A percentile compares a stretch with the other conserved stretches of the same genome.
Conservation (phyloP, 2,113 vertebrate species). For the Delphinapterus leucas region DNA sequence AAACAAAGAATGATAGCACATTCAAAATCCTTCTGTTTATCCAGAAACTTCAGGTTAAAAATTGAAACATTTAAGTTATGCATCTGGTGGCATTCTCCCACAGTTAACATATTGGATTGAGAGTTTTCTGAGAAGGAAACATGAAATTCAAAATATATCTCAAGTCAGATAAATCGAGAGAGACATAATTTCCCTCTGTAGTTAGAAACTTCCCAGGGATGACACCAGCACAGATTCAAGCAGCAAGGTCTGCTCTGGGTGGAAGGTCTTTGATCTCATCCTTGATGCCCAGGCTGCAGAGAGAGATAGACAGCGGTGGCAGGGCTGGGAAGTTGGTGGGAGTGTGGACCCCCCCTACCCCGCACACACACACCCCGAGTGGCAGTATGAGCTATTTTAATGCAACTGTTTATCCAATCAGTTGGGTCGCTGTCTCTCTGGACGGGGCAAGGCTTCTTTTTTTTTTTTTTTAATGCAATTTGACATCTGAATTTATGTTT, state of each 20-base stretch:
- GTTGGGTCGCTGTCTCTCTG: not conserved
- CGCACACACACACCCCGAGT: too few species aligned
- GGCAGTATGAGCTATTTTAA: not conserved
- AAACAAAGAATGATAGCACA: not conserved
- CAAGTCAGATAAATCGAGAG: not conserved
- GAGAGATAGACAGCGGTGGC: rapidly evolving
- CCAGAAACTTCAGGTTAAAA: constrained; percentile 37
- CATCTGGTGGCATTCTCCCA: not conserved
- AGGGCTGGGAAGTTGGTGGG: rapidly evolving
- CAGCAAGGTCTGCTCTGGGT: rapidly evolving
- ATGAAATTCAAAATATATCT: not conserved
- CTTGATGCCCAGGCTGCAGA: rapidly evolving
- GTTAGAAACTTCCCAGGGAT: rapidly evolving
- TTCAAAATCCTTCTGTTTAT: not conserved
- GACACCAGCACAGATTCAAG: rapidly evolving
- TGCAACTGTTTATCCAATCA: not conserved
- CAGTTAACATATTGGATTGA: not conserved
- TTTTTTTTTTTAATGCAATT: not conserved
- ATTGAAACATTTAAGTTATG: not conserved
- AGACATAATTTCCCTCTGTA: rapidly evolving
- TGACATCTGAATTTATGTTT: not conserved
- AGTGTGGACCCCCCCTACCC: rapidly evolving
- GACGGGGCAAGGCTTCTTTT: not conserved
- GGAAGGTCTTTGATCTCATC: rapidly evolving
- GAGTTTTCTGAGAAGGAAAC: not conserved